Conservation (phyloP, 2,888 invertebrate genomes). For the Lasioglossum pauxillum region DNA sequence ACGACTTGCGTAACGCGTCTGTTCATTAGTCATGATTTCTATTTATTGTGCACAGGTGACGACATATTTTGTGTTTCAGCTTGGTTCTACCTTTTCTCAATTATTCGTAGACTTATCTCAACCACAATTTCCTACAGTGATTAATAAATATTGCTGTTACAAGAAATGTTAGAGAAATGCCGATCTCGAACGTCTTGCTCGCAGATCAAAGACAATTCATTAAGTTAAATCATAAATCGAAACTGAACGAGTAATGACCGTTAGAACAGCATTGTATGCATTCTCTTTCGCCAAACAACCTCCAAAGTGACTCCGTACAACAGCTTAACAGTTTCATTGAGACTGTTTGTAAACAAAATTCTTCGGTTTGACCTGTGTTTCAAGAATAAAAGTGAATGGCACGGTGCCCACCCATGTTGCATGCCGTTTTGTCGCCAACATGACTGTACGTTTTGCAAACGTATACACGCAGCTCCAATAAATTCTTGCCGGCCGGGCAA, state of each 20-base stretch:
- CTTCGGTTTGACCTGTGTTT: slow-evolving; percentile 16
- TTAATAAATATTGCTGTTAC: background rate
- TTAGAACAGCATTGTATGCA: background rate
- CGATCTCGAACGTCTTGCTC: background rate
- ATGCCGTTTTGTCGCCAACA: slow-evolving; percentile 52
- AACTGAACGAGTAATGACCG: too few relatives aligned
- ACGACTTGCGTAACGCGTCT: slow-evolving; percentile 3
- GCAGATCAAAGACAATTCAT: background rate
- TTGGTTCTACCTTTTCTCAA: background rate
- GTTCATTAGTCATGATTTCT: slow-evolving; percentile 3
- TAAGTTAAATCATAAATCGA: too few relatives aligned
- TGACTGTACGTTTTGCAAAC: background rate
- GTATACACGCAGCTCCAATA: background rate
- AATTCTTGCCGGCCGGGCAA: slow-evolving; percentile 10
- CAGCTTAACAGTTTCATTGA: background rate
- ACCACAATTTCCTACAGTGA: background rate
- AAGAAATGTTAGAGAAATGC: background rate
- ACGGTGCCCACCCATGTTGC: slow-evolving; percentile 52
- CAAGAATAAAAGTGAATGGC: slow-evolving; percentile 60
- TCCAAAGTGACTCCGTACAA: background rate
- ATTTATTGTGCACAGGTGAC: slow-evolving; percentile 11
- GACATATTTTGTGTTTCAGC: background rate
- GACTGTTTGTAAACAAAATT: slow-evolving; percentile 30
- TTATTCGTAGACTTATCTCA: background rate
- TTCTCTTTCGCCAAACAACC: background rate